phyloP scores from a whole-genome alignment of 2,888 invertebrate genomes.

The Zaprionus lineosus region DNA sequence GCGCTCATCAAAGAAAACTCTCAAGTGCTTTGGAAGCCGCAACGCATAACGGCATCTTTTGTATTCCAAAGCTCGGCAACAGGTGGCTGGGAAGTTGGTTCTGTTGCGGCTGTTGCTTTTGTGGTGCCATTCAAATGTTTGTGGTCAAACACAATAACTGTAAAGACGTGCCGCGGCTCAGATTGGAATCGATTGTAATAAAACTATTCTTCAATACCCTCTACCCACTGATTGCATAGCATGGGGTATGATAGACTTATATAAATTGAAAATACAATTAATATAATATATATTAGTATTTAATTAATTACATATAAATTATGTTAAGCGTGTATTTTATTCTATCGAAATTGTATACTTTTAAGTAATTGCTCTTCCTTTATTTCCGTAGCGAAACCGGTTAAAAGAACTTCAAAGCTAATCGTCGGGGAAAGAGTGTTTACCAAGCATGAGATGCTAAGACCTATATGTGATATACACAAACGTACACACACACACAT shows the following conservation, averaged over 20 bases:
- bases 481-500: background rate
- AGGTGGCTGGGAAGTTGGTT: slow-evolving; percentile 41
- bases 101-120: slow-evolving; percentile 18
- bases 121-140: slow-evolving; percentile 56
- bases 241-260: background rate
- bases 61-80: slow-evolving; percentile 45
- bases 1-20: slow-evolving; percentile 28
- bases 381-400: slow-evolving; percentile 51
- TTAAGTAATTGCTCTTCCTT: background rate
- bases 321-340: too few species aligned
- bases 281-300: background rate
- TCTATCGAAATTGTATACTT: background rate
- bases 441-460: slow-evolving; percentile 65
- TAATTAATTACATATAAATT: too few species aligned
- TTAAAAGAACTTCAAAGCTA: slow-evolving; percentile 59
- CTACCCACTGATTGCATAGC: background rate
- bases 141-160: slow-evolving; percentile 68
- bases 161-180: slow-evolving; percentile 32
- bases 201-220: slow-evolving; percentile 14
- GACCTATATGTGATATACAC: slow-evolving; percentile 11
- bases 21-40: slow-evolving; percentile 36
- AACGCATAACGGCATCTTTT: slow-evolving; percentile 52
- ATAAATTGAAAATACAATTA: too few species aligned
- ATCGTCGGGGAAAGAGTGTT: slow-evolving; percentile 58
- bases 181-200: slow-evolving; percentile 32